Evolutionary conservation across 2,113 vertebrate species (phyloP).

Genomic region (Indicator maculatus): DNA sequence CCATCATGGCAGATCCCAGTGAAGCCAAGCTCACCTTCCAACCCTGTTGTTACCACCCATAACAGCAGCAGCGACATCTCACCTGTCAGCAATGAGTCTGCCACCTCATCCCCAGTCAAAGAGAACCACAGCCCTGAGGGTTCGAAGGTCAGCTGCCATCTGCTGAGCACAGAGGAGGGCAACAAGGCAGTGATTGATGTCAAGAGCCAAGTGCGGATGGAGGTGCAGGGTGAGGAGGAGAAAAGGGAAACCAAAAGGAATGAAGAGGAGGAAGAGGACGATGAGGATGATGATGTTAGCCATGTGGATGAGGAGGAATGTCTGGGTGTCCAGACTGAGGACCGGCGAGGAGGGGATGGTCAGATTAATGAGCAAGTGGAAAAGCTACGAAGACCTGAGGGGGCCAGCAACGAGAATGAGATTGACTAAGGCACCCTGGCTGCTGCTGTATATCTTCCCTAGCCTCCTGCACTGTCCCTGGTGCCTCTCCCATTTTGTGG

Average conservation of each 20-base stretch:
- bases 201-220: constrained; percentile 92
- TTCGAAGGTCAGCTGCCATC: constrained; percentile 71
- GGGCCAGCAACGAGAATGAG: constrained; percentile 92
- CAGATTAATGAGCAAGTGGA: constrained; percentile 97
- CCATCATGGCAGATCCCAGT: constrained; percentile 96
- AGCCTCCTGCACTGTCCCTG: not conserved
- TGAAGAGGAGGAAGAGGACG: constrained; percentile 83
- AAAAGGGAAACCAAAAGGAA: constrained; percentile 74
- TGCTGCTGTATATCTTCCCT: constrained; percentile 14
- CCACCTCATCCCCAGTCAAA: constrained; percentile 86
- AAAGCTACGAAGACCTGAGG: constrained; percentile 92
- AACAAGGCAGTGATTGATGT: constrained; percentile 76
- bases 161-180: constrained; percentile 73
- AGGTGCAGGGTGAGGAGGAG: constrained; percentile 94
- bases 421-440: constrained; percentile 83
- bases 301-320: constrained; percentile 82
- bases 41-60: constrained; percentile 80
- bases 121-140: constrained; percentile 87
- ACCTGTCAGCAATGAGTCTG: constrained; percentile 91
- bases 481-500: constrained; percentile 35
- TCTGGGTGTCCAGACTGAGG: constrained; percentile 89
- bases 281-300: constrained; percentile 83
- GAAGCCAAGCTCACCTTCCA: constrained; percentile 82
- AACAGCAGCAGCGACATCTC: constrained; percentile 99
- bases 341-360: constrained; percentile 91